Evolutionary conservation across 1,140 invertebrate genomes (phyloP), one percentile per base, ranked within the genome.

Genomic region (Hycleus cichorii): DNA sequence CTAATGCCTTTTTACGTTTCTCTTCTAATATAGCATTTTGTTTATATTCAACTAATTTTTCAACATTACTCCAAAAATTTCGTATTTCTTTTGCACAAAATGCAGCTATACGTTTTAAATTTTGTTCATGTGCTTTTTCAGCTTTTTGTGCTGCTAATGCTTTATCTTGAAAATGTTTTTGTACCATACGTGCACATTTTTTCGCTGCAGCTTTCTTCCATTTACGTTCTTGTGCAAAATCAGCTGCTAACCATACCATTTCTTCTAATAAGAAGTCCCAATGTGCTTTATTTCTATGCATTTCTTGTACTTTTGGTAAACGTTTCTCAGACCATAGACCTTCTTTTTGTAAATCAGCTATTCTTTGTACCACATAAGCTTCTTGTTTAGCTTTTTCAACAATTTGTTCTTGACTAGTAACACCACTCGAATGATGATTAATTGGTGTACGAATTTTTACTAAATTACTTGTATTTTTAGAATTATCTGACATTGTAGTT

Each of bases 191-290:
- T 8, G 89, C 87, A 72, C 89, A 90, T 75, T 97, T 97, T 75
- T 92, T 95, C 0, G 95, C 93, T 6, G 90, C 89, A 47, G 89
- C 87, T 75, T 95, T 95, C 70, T 98, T 99, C 93, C 93, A 97
- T 73, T 97, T 98, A 47, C 95, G 80, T 76, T 99, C 96, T 74
- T 97, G 91, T 32, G 90, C 90, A 81, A 99, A 98, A 77, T 99
- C 96, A 12, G 92, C 89, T 39, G 95, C 91, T 49, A 99, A 78
- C 97, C 97, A 99, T 24, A 89, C 87, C 92, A 98, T 97, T 77
- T 99, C 97, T 75, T 99, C 97, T 7, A 99, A 74, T 47, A 99
- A 80, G 76, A 96, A 99, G 74, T 99, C 97, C 95, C 95, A 98
- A 73, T 99, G 96, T n/a, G 89, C 87, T 79, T 98, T 98, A 11